Base-by-base conservation (phyloP, 2,113 vertebrate genomes). In the Sinocyclocheilus maitianheensis region DNA sequence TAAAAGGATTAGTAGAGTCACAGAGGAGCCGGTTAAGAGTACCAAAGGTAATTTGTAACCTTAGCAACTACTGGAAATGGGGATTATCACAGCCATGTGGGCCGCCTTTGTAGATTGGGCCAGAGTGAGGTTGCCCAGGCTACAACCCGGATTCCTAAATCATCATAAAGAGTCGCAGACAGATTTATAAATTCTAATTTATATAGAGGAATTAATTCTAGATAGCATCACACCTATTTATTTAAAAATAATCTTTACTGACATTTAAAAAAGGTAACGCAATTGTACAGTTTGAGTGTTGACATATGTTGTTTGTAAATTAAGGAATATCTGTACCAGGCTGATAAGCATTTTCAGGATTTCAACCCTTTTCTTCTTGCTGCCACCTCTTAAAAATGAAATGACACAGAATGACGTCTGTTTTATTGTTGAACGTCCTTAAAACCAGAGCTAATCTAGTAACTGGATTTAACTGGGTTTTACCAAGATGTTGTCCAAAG, bases 41-140 rank as follows among this genome's bases (percentile, higher is more conserved):
- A 95, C 95, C 92, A 96, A 94, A 95, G 95, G 95, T 95, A 97
- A 98, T 98, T 97, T 97, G 97, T 98, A 96, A 96, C 97, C 97
- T 96, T 97, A 97, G 97, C 94, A 97, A 98, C 97, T 95, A 95
- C 95, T 96, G 96, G 93, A 97, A 97, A 97, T 96, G 95, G 95
- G 96, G 96, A 97, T 97, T 96, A 92, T 95, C 95, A 95, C 94
- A 94, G 94, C 92, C 93, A 94, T 95, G 95, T 93, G 93, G 90
- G 95, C 92, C 91, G 94, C 95, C 95, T 95, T 96, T 94, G 87
- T 94, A 93, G 93, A 93, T 91, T 89, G 91, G 90, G 90, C 92
- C 71, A 83, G 71, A 91, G 84, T 77, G 77, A 85, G 78, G 87
- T 88, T 90, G 87, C 90, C 89, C 85, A 82, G 84, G 55, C 85